Evolutionary conservation across 2,113 vertebrate genomes (phyloP).

Genomic region (Hemicordylus capensis): DNA sequence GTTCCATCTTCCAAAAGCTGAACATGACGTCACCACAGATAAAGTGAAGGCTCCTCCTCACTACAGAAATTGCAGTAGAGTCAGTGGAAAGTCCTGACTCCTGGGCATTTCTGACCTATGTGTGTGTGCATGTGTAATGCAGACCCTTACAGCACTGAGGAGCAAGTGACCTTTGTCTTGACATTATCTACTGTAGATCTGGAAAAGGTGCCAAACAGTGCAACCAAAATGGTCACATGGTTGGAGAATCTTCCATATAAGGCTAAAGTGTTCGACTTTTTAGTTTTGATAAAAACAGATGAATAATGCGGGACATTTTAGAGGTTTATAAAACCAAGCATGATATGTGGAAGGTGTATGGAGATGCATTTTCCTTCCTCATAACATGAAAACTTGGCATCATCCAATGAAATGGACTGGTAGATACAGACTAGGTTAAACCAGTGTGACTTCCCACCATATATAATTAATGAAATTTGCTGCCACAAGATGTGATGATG

Average conservation of each 20-base stretch:
- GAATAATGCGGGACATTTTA: too few relatives aligned
- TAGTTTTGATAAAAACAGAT: neutral
- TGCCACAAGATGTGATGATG: neutral
- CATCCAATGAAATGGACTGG: neutral
- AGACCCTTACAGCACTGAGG: too few relatives aligned
- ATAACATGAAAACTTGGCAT: neutral
- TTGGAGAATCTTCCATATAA: too few relatives aligned
- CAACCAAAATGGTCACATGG: neutral
- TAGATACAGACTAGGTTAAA: neutral
- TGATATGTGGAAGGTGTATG: neutral
- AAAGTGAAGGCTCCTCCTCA: neutral
- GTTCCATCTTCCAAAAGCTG: neutral
- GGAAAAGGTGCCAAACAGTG: neutral
- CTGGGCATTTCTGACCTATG: neutral
- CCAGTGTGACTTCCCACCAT: neutral
- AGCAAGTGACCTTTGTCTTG: too few relatives aligned
- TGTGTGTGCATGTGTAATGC: neutral
- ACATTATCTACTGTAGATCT: too few relatives aligned
- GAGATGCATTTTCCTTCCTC: too few relatives aligned
- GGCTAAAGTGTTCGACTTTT: neutral
- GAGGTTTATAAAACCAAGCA: neutral
- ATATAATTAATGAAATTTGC: neutral
- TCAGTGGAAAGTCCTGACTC: neutral
- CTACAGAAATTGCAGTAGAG: neutral
- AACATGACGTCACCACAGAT: neutral